phyloP scores from a whole-genome alignment of 1,140 invertebrate genomes.

The Trachymyrmex septentrionalis region DNA sequence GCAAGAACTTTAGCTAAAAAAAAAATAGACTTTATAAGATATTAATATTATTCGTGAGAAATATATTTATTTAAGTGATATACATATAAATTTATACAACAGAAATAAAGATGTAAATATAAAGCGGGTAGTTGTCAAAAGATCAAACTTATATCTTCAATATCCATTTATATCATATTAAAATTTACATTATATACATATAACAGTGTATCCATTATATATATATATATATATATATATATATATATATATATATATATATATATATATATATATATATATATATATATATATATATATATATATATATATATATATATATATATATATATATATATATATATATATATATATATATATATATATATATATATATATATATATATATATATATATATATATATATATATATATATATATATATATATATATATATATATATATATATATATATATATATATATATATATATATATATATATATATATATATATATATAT shows the following conservation, averaged over 20 bases:
- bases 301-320: background rate
- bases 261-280: background rate
- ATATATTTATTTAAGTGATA: too few relatives aligned
- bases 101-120: slow-evolving; percentile 39
- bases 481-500: background rate
- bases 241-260: background rate
- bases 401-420: background rate
- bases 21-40: too few relatives aligned
- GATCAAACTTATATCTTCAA: slow-evolving; percentile 32
- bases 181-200: slow-evolving; percentile 15
- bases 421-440: background rate
- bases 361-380: background rate
- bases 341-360: background rate
- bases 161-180: slow-evolving; percentile 25
- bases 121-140: slow-evolving; percentile 30
- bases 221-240: background rate
- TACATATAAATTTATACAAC: background rate
- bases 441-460: too few relatives aligned
- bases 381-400: too few relatives aligned
- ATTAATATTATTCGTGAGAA: too few relatives aligned
- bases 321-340: too few relatives aligned
- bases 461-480: background rate
- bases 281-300: background rate
- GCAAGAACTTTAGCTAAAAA: too few relatives aligned
- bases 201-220: background rate